phyloP scores from a whole-genome alignment of 2,113 vertebrate species.

The Boleophthalmus pectinirostris region DNA sequence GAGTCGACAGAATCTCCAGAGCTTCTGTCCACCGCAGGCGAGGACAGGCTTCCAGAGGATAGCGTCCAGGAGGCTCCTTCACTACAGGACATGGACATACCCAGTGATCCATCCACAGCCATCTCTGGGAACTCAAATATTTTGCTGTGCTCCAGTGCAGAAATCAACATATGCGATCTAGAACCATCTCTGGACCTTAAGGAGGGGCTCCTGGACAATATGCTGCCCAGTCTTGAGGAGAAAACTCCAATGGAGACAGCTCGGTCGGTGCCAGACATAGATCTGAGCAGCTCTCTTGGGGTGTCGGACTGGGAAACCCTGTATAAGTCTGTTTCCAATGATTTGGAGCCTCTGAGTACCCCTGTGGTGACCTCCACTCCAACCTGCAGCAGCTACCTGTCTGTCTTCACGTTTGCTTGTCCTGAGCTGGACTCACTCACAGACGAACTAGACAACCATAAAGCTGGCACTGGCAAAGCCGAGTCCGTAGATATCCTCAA shows the following conservation, averaged over 20 bases:
- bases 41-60: slow-evolving; percentile 71
- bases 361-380: slow-evolving; percentile 95
- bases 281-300: slow-evolving; percentile 90
- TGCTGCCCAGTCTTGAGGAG: slow-evolving; percentile 81
- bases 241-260: slow-evolving; percentile 83
- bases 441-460: slow-evolving; percentile 85
- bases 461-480: slow-evolving; percentile 87
- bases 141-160: slow-evolving; percentile 78
- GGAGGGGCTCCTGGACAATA: slow-evolving; percentile 88
- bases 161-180: slow-evolving; percentile 77
- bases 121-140: slow-evolving; percentile 82
- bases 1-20: slow-evolving; percentile 81
- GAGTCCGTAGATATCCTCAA: slow-evolving; percentile 95
- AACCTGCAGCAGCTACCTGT: slow-evolving; percentile 90
- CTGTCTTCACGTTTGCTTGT: slow-evolving; percentile 94
- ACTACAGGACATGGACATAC: slow-evolving; percentile 72
- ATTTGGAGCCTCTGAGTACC: slow-evolving; percentile 95
- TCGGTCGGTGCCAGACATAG: slow-evolving; percentile 94
- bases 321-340: slow-evolving; percentile 82
- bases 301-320: slow-evolving; percentile 96
- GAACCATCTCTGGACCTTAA: slow-evolving; percentile 86
- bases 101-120: slow-evolving; percentile 76
- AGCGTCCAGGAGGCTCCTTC: slow-evolving; percentile 65
- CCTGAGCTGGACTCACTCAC: slow-evolving; percentile 90
- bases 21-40: slow-evolving; percentile 71